Evolutionary conservation across 2,113 vertebrate genomes (phyloP).

Genomic region (Oriolus oriolus): DNA sequence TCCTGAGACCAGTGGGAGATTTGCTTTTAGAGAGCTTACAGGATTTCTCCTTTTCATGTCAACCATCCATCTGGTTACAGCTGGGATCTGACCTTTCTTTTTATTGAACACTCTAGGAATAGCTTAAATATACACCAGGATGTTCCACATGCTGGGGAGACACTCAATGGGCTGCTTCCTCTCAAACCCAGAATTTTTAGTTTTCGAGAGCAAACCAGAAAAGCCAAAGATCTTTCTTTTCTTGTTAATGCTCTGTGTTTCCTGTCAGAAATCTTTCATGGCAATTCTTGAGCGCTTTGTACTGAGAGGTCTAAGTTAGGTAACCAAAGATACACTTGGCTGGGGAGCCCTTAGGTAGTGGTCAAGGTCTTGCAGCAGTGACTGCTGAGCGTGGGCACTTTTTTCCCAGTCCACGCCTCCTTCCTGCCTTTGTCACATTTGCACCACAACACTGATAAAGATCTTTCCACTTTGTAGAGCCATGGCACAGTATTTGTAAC

Average conservation of each 20-base stretch:
- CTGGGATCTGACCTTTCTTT: not conserved
- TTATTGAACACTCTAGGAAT: not conserved
- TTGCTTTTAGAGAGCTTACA: not conserved
- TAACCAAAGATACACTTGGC: not conserved
- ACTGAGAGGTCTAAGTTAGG: not conserved
- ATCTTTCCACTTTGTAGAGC: not conserved
- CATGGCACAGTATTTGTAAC: not conserved
- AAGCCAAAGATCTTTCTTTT: not conserved
- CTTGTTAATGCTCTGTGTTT: not conserved
- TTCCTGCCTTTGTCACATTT: not conserved
- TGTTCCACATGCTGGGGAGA: not conserved
- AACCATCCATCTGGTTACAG: not conserved
- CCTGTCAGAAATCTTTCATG: not conserved
- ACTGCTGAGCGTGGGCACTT: not conserved
- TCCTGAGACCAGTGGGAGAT: slow-evolving; percentile 3
- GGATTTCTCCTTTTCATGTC: not conserved
- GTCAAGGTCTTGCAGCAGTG: not conserved
- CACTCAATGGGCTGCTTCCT: not conserved
- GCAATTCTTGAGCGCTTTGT: not conserved
- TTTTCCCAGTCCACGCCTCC: not conserved
- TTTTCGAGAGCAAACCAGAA: not conserved
- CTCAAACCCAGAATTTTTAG: not conserved
- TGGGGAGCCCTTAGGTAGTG: not conserved
- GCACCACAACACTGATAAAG: not conserved
- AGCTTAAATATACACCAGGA: not conserved